These are phyloP conservation scores for Phyto melanocephala DNA, from an alignment of 2,888 invertebrate species.

Conservation along the genomic window DNA sequence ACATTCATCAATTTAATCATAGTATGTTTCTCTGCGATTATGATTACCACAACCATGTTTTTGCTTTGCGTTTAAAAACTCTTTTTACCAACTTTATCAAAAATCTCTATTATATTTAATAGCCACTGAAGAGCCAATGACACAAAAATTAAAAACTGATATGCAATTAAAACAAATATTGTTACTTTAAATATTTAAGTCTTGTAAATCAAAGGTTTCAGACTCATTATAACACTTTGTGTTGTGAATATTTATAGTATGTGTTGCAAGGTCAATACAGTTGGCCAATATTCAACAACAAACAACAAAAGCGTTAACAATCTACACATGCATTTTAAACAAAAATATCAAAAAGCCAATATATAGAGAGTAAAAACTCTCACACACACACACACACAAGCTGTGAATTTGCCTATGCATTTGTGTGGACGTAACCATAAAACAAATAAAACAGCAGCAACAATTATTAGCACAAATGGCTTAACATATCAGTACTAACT, in stretches of 20 bases:
- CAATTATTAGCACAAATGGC: constrained; percentile 21
- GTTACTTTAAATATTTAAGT: constrained; percentile 32
- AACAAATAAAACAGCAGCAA: constrained; percentile 30
- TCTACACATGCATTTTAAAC: neutral
- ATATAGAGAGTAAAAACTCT: neutral
- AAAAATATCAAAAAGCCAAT: constrained; percentile 56
- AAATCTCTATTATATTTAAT: neutral
- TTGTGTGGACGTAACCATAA: constrained; percentile 29
- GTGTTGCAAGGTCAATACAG: constrained; percentile 44
- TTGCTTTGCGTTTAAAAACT: neutral
- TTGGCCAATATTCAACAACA: constrained; percentile 19
- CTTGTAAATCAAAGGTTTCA: neutral
- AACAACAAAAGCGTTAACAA: constrained; percentile 18
- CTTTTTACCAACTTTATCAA: neutral
- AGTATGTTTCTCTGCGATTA: too few relatives aligned
- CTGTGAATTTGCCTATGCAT: neutral
- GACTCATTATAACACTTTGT: constrained; percentile 45
- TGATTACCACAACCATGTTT: too few relatives aligned
- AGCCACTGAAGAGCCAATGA: neutral
- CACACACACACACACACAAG: neutral
- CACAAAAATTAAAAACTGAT: neutral
- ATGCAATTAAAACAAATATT: neutral
- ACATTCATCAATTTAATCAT: too few relatives aligned
- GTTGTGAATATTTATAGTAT: constrained; percentile 15
- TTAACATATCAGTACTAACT: neutral